Evolutionary conservation across 2,888 invertebrate species (phyloP).

Genomic region (Drosophila peninsularis): DNA sequence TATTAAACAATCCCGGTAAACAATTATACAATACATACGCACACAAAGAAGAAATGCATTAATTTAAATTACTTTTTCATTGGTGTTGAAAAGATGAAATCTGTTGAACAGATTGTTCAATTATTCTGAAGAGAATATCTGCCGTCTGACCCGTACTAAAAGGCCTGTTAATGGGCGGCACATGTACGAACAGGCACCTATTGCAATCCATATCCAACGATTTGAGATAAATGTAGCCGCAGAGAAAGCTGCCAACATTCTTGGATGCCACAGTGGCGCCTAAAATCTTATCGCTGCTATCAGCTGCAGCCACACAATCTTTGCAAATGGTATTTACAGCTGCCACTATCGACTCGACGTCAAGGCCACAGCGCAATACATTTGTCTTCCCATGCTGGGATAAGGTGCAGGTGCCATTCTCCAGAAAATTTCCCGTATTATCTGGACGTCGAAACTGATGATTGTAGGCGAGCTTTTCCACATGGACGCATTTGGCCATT

Average conservation of each 20-base stretch:
- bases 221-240: conserved; percentile 91
- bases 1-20: not conserved
- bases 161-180: conserved; percentile 88
- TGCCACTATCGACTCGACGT: conserved; percentile 85
- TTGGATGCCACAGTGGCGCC: conserved; percentile 66
- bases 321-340: conserved; percentile 70
- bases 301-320: conserved; percentile 54
- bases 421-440: conserved; percentile 74
- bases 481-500: conserved; percentile 74
- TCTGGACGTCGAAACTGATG: conserved; percentile 82
- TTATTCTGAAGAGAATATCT: conserved; percentile 84
- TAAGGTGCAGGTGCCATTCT: conserved; percentile 62
- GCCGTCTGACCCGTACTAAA: conserved; percentile 87
- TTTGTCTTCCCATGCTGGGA: conserved; percentile 59
- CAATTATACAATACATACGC: not conserved
- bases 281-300: conserved; percentile 16
- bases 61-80: conserved; percentile 5
- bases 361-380: conserved; percentile 75
- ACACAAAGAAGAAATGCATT: conserved; percentile 4
- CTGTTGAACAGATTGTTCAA: conserved; percentile 78
- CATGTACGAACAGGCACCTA: conserved; percentile 90
- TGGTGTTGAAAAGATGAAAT: conserved; percentile 3
- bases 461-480: conserved; percentile 84
- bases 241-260: conserved; percentile 87
- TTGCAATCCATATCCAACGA: conserved; percentile 87